phyloP scores from a whole-genome alignment of 2,797 vertebrate genomes.

The Molossus molossus region DNA sequence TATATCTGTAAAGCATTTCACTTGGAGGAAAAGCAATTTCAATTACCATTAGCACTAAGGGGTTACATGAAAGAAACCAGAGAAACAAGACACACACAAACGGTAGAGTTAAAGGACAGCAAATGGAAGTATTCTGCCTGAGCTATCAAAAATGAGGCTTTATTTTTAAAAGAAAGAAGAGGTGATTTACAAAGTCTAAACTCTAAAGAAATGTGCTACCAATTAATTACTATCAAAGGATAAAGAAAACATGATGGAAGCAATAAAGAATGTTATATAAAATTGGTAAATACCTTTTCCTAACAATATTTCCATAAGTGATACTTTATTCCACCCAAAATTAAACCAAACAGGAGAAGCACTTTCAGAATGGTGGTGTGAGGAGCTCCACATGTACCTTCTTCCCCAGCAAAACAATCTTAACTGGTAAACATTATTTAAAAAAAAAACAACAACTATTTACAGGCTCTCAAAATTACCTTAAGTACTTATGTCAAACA shows the following conservation, averaged over 20 bases:
- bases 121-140: background rate
- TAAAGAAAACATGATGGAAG: conserved; percentile 42
- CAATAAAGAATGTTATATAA: background rate
- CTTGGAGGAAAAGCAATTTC: conserved; percentile 50
- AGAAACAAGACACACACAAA: conserved; percentile 51
- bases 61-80: conserved; percentile 38
- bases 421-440: background rate
- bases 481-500: background rate
- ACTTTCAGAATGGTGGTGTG: background rate
- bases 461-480: background rate
- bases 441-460: background rate
- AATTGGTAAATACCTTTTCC: background rate
- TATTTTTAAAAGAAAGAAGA: conserved; percentile 53
- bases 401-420: background rate
- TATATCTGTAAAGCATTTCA: conserved; percentile 45
- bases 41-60: conserved; percentile 14
- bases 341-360: conserved; percentile 15
- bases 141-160: conserved; percentile 35
- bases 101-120: background rate
- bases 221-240: conserved; percentile 42
- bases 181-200: background rate
- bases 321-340: conserved; percentile 51
- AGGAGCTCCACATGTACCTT: background rate
- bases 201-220: conserved; percentile 3
- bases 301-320: background rate